A percentile compares a stretch with the other conserved stretches of the same genome.
Conservation (phyloP, 2,113 vertebrate species). For the Erythrocercus mccallii region DNA sequence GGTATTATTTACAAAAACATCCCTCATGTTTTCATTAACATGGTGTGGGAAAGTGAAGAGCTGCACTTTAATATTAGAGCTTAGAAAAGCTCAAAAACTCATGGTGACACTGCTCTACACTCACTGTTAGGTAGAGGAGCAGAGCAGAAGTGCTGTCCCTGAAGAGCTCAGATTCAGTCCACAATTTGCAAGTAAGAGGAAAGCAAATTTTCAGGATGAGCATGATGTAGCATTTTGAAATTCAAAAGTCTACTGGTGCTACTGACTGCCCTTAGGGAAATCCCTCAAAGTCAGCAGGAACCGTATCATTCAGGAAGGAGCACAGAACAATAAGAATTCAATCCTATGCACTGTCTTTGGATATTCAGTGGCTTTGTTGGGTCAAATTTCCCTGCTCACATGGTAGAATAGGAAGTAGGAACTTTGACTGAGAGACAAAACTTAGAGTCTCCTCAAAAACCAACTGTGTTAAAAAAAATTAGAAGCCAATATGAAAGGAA, state of each 20-base stretch:
- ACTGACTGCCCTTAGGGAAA: background rate
- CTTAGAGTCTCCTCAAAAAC: accelerated
- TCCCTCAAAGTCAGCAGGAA: background rate
- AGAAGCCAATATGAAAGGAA: background rate
- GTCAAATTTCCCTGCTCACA: background rate
- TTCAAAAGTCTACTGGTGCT: background rate
- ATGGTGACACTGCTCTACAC: background rate
- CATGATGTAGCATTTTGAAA: background rate
- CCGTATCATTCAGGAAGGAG: background rate
- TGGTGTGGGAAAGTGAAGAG: too few species aligned
- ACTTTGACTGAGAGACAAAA: background rate
- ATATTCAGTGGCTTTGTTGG: background rate
- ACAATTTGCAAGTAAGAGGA: background rate
- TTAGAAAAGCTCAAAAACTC: too few species aligned
- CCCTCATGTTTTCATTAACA: too few species aligned
- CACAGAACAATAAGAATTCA: background rate
- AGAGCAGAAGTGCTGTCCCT: background rate
- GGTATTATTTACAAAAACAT: too few species aligned
- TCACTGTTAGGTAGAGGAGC: background rate
- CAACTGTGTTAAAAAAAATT: background rate
- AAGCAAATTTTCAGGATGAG: background rate
- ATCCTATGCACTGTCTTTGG: background rate
- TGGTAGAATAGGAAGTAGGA: background rate
- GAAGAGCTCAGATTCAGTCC: background rate
- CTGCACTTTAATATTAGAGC: too few species aligned